Evolutionary conservation across 2,113 vertebrate species (phyloP).

Genomic region (Rhabdomys dilectus): DNA sequence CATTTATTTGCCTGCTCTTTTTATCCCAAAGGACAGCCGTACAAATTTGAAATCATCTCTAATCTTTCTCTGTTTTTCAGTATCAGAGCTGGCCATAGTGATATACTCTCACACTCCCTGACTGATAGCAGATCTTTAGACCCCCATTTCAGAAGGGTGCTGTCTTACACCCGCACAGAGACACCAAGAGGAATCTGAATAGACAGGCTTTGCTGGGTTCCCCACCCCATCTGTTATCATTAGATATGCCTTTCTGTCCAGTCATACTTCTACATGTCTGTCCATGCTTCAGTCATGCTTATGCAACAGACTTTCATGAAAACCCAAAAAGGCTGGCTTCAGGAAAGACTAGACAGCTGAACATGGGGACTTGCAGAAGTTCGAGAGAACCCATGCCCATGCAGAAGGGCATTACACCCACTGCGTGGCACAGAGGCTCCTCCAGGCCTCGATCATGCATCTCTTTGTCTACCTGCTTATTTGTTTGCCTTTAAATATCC

Average conservation of each 20-base stretch:
- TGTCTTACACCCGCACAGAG: background rate
- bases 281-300: background rate
- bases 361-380: background rate
- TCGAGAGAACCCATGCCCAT: background rate
- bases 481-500: background rate
- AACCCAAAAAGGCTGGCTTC: background rate
- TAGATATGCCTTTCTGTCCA: background rate
- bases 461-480: background rate
- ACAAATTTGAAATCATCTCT: background rate
- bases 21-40: background rate
- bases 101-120: background rate
- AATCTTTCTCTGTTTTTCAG: background rate
- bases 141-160: background rate
- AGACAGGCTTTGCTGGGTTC: conserved; percentile 32
- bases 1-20: background rate
- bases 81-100: background rate
- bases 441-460: background rate
- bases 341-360: background rate
- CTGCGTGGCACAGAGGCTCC: background rate
- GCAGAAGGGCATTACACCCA: background rate
- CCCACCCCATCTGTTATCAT: background rate
- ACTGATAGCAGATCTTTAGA: background rate
- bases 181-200: conserved; percentile 5
- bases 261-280: background rate
- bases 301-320: background rate